Evolutionary conservation across 2,113 vertebrate species (phyloP).

Genomic region (Bos javanicus): DNA sequence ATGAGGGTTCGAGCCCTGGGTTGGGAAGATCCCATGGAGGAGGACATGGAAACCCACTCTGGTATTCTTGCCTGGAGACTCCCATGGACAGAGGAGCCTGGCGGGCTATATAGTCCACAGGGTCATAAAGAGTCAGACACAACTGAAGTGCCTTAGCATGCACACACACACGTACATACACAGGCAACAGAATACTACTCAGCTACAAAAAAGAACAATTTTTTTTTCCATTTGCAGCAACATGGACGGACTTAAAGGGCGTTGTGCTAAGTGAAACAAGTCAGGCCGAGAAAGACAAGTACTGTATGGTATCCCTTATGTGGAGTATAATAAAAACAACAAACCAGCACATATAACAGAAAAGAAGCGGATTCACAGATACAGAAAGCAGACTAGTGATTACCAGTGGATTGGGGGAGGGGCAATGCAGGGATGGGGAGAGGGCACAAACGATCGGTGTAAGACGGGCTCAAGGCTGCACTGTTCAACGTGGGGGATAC

Average conservation of each 20-base stretch:
- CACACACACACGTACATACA: background rate
- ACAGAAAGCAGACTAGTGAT: background rate
- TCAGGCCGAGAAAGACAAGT: background rate
- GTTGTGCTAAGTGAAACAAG: background rate
- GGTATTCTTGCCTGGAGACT: background rate
- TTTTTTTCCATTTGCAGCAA: background rate
- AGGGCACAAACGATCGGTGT: rapidly evolving
- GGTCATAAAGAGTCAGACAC: background rate
- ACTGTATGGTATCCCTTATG: background rate
- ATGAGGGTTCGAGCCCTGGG: background rate
- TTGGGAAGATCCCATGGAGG: background rate
- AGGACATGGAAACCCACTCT: background rate
- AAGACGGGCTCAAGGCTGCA: background rate
- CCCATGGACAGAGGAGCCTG: background rate
- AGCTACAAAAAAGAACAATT: background rate
- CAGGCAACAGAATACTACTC: background rate
- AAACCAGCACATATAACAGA: background rate
- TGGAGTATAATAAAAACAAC: too few species aligned
- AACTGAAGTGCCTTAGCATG: background rate
- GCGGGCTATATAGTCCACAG: background rate
- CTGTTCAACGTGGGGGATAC: background rate
- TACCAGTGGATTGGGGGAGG: background rate
- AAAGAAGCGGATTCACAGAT: background rate
- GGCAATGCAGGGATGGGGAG: background rate
- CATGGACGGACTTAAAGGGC: background rate